Base-by-base conservation (phyloP, 1,140 invertebrate species). In the Atta colombica region DNA sequence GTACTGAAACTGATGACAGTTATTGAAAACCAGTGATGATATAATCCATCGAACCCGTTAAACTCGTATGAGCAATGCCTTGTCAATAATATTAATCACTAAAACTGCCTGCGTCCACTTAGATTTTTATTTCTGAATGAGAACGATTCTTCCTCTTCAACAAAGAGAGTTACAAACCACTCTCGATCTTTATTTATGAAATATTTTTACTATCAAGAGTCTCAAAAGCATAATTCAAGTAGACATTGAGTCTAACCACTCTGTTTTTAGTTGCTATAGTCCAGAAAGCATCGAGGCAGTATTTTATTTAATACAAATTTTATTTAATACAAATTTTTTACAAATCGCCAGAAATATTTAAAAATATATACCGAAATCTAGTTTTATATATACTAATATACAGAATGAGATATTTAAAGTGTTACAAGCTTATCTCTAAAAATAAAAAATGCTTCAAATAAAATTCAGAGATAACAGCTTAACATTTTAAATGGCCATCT, bases 71-170 rank as follows among this genome's bases (percentile, higher is more conserved):
- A 58, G 14, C 51, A 4, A 14, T 74, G 12, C 28, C 28, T 74
- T 14, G 0, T 53, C 49, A 53, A 71, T 49, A 51, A 18, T 55
- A 35, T 74, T 53, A 55, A 21, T 58, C n/a, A 75, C 0, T 58
- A 58, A 39, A 75, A 25, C 5, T 31, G 45, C 16, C 16, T 72
- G 18, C 49, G 4, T 74, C 53, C 18, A 53, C 69, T 75, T 12
- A 75, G 31, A 39, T 60, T 25, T 35, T 39, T 60, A 72, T 77
- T 77, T 51, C 55, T 39, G 35, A 39, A 39, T 8, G 6, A 39
- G 55, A 60, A 28, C n/a, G 14, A 25, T 4, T 60, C 18, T 75
- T 1, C 55, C 31, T 49, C 58, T 39, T 25, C 55, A 61, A 7
- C 6, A 35, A 45, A 25, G 16, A 60, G 35, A 75, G 39, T 31